These are phyloP conservation scores for Heliconius congener DNA, from an alignment of 1,140 invertebrate species.

Conservation along the genomic window DNA sequence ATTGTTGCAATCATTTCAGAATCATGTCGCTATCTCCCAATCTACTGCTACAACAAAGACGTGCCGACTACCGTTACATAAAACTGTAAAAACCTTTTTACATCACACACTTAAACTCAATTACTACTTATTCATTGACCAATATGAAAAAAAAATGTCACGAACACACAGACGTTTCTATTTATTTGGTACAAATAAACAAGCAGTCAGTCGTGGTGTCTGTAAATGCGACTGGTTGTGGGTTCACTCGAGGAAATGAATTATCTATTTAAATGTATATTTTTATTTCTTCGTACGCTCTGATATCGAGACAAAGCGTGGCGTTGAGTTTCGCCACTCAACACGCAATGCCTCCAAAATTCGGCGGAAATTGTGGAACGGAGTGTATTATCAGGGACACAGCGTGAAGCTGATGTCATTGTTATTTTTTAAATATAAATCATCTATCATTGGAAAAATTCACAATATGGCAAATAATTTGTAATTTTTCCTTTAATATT, in stretches of 20 bases:
- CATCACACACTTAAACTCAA: background rate
- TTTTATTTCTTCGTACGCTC: too few relatives aligned
- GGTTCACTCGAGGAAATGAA: too few relatives aligned
- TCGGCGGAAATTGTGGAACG: too few relatives aligned
- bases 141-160: background rate
- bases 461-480: background rate
- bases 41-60: background rate
- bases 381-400: too few relatives aligned
- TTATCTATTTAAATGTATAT: too few relatives aligned
- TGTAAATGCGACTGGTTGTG: too few relatives aligned
- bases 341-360: too few relatives aligned
- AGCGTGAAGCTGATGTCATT: too few relatives aligned
- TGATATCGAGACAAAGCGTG: too few relatives aligned
- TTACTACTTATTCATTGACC: background rate
- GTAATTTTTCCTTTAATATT: too few relatives aligned
- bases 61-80: background rate
- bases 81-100: conserved; percentile 1
- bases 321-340: too few relatives aligned
- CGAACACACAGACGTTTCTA: background rate
- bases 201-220: too few relatives aligned
- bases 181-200: background rate
- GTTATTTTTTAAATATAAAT: background rate
- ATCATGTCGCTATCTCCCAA: conserved; percentile 9
- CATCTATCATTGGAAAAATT: background rate
- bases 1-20: background rate